These are phyloP conservation scores for Leucozona laternaria DNA, from an alignment of 2,888 invertebrate genomes.

Conservation along the genomic window DNA sequence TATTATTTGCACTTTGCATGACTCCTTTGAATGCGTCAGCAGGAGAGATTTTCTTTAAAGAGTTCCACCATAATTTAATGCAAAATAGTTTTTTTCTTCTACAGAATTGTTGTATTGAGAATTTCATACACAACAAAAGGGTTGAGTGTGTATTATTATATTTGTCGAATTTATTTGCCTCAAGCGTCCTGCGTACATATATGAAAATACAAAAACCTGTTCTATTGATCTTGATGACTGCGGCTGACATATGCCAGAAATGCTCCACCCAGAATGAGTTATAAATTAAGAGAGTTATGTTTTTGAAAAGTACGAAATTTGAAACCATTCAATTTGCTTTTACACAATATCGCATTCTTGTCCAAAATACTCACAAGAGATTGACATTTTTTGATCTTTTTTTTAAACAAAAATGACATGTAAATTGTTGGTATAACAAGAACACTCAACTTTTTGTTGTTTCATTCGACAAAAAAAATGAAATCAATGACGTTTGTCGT, in stretches of 20 bases:
- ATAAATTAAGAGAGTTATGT: conserved; percentile 13
- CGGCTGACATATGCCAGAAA: conserved; percentile 71
- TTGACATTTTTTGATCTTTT: neutral
- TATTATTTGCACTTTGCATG: conserved; percentile 36
- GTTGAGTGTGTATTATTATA: conserved; percentile 35
- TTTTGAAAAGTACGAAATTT: conserved; percentile 26
- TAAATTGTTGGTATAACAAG: no score
- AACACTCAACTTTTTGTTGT: no score
- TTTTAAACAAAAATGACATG: neutral
- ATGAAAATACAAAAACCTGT: conserved; percentile 53
- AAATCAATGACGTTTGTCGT: no score
- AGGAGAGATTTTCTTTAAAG: conserved; percentile 61
- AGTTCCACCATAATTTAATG: conserved; percentile 73
- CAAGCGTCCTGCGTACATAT: neutral
- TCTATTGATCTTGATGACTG: conserved; percentile 58
- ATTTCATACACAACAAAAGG: conserved; percentile 44
- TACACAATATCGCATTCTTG: neutral
- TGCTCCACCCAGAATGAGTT: conserved; percentile 63
- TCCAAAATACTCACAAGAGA: neutral
- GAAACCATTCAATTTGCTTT: conserved; percentile 2
- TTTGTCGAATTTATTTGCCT: conserved; percentile 31
- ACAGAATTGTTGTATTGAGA: conserved; percentile 59
- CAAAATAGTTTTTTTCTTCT: conserved; percentile 61
- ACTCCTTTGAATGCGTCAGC: conserved; percentile 53
- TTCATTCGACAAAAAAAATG: no score